phyloP scores from a whole-genome alignment of 1,140 invertebrate genomes.

The Oppia nitens region DNA sequence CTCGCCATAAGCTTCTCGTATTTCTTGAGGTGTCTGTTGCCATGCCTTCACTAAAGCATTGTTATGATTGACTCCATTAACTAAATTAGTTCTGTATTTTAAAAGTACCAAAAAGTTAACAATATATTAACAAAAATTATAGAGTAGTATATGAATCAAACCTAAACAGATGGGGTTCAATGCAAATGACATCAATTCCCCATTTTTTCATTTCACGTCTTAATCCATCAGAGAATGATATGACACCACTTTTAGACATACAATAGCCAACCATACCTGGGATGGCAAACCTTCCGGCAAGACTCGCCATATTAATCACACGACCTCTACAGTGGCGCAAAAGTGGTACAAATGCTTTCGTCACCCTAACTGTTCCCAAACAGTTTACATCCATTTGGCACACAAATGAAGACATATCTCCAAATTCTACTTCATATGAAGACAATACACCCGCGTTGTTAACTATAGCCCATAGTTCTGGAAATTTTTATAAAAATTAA shows the following conservation, averaged over 20 bases:
- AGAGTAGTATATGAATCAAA: constrained; percentile 19
- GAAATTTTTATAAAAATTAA: no score
- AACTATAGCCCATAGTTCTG: constrained; percentile 66
- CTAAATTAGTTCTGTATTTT: constrained; percentile 28
- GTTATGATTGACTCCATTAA: constrained; percentile 21
- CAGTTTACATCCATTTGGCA: constrained; percentile 42
- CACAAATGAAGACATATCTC: constrained; percentile 21
- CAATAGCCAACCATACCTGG: constrained; percentile 33
- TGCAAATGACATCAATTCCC: constrained; percentile 32
- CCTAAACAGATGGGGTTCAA: constrained; percentile 36
- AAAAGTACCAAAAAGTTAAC: neutral
- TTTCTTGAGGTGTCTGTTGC: constrained; percentile 25
- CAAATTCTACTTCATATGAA: constrained; percentile 37
- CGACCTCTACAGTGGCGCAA: constrained; percentile 38
- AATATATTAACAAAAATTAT: neutral
- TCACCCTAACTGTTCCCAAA: constrained; percentile 36
- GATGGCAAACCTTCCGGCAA: constrained; percentile 29
- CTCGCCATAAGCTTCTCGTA: constrained; percentile 27
- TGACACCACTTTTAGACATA: constrained; percentile 35
- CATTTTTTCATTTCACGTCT: constrained; percentile 37
- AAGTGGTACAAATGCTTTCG: constrained; percentile 54
- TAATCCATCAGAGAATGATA: constrained; percentile 36
- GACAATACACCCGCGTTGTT: constrained; percentile 55
- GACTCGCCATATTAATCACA: constrained; percentile 35
- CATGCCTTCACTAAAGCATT: constrained; percentile 25